Evolutionary conservation across 2,797 vertebrate genomes (phyloP).

Genomic region (Micromesistius poutassou): DNA sequence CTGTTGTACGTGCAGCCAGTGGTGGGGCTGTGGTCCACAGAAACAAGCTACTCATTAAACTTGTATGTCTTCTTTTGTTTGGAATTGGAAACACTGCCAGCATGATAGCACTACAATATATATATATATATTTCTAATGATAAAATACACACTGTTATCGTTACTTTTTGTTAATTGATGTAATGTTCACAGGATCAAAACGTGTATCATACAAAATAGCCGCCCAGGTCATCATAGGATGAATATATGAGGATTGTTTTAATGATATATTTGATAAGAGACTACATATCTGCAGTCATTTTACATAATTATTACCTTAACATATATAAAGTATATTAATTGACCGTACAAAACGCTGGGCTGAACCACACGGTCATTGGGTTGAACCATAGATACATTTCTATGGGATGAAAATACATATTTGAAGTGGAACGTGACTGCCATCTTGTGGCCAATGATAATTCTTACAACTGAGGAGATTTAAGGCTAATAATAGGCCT

Average conservation of each 20-base stretch:
- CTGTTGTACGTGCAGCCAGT: neutral
- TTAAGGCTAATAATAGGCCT: neutral
- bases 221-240: neutral
- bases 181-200: neutral
- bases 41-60: slow-evolving; percentile 50
- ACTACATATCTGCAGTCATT: no score
- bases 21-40: slow-evolving; percentile 12
- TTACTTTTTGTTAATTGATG: neutral
- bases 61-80: slow-evolving; percentile 51
- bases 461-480: slow-evolving; percentile 14
- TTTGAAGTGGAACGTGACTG: slow-evolving; percentile 10
- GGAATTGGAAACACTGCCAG: slow-evolving; percentile 47
- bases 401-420: neutral
- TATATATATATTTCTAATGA: neutral
- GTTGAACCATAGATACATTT: neutral
- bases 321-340: neutral
- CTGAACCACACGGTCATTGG: neutral
- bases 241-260: neutral
- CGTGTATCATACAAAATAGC: neutral
- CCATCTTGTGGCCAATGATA: slow-evolving; percentile 36
- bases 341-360: neutral
- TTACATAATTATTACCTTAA: no score
- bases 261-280: no score
- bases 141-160: neutral
- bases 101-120: slow-evolving; percentile 33